Evolutionary conservation across 2,888 invertebrate species (phyloP), one percentile per base, ranked within the genome.

Genomic region (Tribolium freemani): DNA sequence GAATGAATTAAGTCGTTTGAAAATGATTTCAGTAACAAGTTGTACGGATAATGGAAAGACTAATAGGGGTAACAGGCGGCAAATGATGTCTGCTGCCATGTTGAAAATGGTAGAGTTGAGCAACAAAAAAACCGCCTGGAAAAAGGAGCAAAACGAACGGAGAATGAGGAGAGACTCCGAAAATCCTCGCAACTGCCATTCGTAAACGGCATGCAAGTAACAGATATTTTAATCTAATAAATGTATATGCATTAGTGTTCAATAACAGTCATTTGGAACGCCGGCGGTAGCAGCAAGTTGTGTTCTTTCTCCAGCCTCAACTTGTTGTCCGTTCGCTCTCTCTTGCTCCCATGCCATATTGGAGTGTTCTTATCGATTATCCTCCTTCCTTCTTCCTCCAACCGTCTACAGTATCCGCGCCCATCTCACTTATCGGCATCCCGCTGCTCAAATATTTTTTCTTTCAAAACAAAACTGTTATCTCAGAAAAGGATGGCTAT

Each of bases 261-360:
- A 73, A 73, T 73, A 73, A 73, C 73, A 73, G 57, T 73, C 70
- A 73, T 71, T 67, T 70, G 60, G 70, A 60, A 46, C 58, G 64
- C 30, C 56, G 66, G 69, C 61, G 61, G 57, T 56, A 57, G 71
- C 48, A 63, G 63, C 61, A 67, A 57, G 61, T 68, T 63, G 56
- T 57, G 13, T 58, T 67, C 71, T 71, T 60, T 45, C 44, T 66
- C 66, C 66, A 54, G 63, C 63, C 46, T 13, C 60, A 60, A 50
- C 50, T 68, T 58, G 31, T 50, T 31, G 16, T 56, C 21, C 11
- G 21, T 11, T 46, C 54, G 30, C 5, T 71, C 67, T 58, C 56
- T 60, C 10, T 72, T 56, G 21, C 64, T 48, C 70, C 5, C 31
- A 20, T 53, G 10, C 54, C 48, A 8, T 44, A 44, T 13, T 64